These are phyloP conservation scores for Apocheima hispidaria DNA, from an alignment of 2,888 invertebrate genomes.

Conservation along the genomic window DNA sequence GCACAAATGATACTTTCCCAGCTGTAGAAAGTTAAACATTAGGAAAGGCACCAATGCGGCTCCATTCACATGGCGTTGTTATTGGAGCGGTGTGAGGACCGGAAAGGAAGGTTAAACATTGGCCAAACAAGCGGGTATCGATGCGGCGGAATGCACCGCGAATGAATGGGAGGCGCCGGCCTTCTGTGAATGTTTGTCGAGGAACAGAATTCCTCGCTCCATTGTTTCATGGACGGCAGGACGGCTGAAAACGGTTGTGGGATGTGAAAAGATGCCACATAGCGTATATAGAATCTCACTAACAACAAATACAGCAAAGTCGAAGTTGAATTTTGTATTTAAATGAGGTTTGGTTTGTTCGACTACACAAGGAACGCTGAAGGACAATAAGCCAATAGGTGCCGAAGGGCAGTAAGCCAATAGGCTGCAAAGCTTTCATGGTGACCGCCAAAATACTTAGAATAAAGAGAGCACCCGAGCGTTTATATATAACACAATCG, in stretches of 20 bases:
- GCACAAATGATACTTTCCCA: constrained; percentile 79
- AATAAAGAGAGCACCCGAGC: background rate
- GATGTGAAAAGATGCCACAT: constrained; percentile 48
- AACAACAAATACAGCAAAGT: constrained; percentile 23
- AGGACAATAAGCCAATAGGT: too few species aligned
- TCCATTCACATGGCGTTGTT: constrained; percentile 73
- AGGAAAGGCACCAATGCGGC: constrained; percentile 66
- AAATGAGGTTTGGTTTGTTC: background rate
- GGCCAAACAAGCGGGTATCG: constrained; percentile 67
- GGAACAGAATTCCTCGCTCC: constrained; percentile 70
- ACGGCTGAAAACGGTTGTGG: constrained; percentile 41
- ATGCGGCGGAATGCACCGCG: constrained; percentile 57
- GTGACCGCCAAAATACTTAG: background rate
- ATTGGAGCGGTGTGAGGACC: constrained; percentile 71
- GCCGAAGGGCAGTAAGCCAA: background rate
- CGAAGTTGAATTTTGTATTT: constrained; percentile 6
- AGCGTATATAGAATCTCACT: constrained; percentile 1
- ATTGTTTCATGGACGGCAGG: constrained; percentile 67
- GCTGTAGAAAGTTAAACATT: constrained; percentile 80
- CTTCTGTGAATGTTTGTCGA: constrained; percentile 72
- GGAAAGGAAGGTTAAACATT: constrained; percentile 77
- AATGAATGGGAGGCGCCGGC: constrained; percentile 68
- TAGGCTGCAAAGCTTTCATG: background rate
- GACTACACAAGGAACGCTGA: background rate
- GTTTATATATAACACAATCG: background rate